Evolutionary conservation across 2,113 vertebrate genomes (phyloP).

Genomic region (mouse (Mus musculus)): GRCm39 chr13:106378501-106379000

Average conservation of each 20-base stretch:
- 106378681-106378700: neutral
- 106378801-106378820: conserved; percentile 1
- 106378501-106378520: neutral
- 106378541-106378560: neutral
- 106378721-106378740: neutral
- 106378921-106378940: neutral
- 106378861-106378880: neutral
- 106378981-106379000: neutral
- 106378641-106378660: neutral
- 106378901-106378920: neutral
- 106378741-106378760: neutral
- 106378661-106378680: neutral
- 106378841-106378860: neutral
- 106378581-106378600: neutral
- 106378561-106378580: neutral
- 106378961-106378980: neutral
- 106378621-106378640: neutral
- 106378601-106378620: neutral
- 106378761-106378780: conserved; percentile 6
- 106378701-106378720: conserved; percentile 6
- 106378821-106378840: neutral
- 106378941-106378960: neutral
- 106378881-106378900: neutral
- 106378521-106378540: conserved; percentile 40
- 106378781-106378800: neutral